Evolutionary conservation across 2,888 invertebrate genomes (phyloP), one percentile per base, ranked within the genome.

Genomic region (Drosophila bunnanda): DNA sequence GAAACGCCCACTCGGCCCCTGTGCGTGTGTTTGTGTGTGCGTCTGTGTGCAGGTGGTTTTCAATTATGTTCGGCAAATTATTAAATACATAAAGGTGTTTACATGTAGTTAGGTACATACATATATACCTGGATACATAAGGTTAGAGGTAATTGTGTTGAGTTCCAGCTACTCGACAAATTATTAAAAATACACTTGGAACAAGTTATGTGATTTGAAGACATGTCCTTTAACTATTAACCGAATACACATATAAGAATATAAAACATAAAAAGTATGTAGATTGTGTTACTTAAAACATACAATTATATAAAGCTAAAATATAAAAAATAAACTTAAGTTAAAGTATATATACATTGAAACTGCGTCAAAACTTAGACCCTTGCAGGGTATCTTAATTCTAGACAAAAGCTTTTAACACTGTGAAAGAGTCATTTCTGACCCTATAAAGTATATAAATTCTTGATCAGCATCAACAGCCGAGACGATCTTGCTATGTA

Each of bases 1-100:
- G 72, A 58, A 76, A 67, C 60, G 77, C 78, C 22, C 68, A 83
- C 50, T 50, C 83, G 86, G 78, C 86, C 76, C 50, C 65, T 36
- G 48, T 52, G 52, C 55, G 64, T 34, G 68, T 68, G 65, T n/a
- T n/a, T 60, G 52, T 15, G 20, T 50, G 12, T 44, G 28, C 20
- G 32, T 44, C 5, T 13, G 44, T 58, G 20, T 36, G 25, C 53
- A 69, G 57, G 44, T 55, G 59, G 41, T 39, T 60, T 64, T 54
- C 75, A 70, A 69, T 68, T 60, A 78, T 76, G 52, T 44, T 70
- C 46, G 64, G 28, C 38, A 61, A 65, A 54, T 56, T 53, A 28
- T 46, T 60, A 62, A 46, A 25, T 54, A 66, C 28, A 57, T 62
- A 36, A 5, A 64, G 36, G 44, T 58, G 17, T 9, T 15, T 15